These are phyloP conservation scores for Chrysotoxum bicinctum DNA, from an alignment of 2,888 invertebrate genomes.

Conservation along the genomic window DNA sequence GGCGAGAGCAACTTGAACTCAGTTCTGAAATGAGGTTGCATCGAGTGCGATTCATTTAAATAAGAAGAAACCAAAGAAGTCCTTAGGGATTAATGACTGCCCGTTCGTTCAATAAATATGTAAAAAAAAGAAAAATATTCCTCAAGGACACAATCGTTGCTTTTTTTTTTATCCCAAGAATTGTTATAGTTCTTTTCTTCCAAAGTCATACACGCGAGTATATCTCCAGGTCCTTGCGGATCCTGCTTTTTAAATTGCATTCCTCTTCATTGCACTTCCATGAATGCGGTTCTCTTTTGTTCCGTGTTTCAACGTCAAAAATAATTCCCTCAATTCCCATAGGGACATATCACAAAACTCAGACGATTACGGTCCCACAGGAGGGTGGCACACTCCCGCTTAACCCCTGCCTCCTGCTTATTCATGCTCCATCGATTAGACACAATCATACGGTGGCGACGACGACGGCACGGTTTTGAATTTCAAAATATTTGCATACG, in stretches of 20 bases:
- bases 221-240: conserved; percentile 19
- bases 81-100: conserved; percentile 38
- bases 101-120: conserved; percentile 45
- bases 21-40: conserved; percentile 29
- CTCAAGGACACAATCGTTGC: neutral
- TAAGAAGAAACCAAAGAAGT: neutral
- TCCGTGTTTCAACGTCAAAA: conserved; percentile 53
- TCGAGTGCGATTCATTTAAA: conserved; percentile 11
- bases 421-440: neutral
- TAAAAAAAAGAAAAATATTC: conserved; percentile 17
- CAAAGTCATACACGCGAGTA: conserved; percentile 17
- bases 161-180: neutral
- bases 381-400: conserved; percentile 17
- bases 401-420: neutral
- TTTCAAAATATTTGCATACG: conserved; percentile 70
- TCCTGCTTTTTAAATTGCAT: conserved; percentile 37
- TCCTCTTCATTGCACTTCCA: conserved; percentile 53
- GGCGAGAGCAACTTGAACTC: conserved; percentile 35
- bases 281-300: conserved; percentile 18
- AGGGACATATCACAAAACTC: conserved; percentile 56
- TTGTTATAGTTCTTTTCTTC: conserved; percentile 1
- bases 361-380: conserved; percentile 41
- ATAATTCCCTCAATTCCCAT: conserved; percentile 61
- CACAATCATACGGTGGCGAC: neutral
- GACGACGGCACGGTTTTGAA: conserved; percentile 21